Evolutionary conservation across 1,140 invertebrate species (phyloP).

Genomic region (Sarcophaga peregrina): DNA sequence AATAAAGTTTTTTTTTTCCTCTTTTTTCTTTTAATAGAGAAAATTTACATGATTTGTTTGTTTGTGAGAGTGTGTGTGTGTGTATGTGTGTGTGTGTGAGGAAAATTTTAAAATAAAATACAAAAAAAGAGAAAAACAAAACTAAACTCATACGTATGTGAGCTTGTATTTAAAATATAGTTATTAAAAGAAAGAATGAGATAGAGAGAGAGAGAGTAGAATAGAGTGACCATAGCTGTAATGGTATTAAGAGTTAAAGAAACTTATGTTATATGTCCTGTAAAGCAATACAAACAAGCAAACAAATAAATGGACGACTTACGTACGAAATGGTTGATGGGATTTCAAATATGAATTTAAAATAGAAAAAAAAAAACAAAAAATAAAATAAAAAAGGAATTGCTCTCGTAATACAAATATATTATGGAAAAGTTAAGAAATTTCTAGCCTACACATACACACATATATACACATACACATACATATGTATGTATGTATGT

Average conservation of each 20-base stretch:
- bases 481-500: background rate
- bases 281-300: background rate
- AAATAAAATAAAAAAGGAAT: background rate
- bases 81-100: too few relatives aligned
- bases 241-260: background rate
- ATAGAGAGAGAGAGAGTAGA: too few relatives aligned
- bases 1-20: constrained; percentile 32
- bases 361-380: background rate
- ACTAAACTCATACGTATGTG: background rate
- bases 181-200: too few relatives aligned
- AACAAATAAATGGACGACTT: too few relatives aligned
- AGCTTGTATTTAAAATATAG: too few relatives aligned
- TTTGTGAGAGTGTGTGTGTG: background rate
- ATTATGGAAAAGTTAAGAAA: background rate
- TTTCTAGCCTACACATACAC: background rate
- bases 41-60: background rate
- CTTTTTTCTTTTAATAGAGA: constrained; percentile 6
- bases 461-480: background rate
- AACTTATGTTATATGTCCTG: constrained; percentile 8
- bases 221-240: too few relatives aligned
- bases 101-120: background rate
- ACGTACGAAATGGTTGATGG: background rate
- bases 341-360: background rate
- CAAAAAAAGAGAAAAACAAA: background rate
- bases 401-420: constrained; percentile 4